Conservation (phyloP, 2,888 invertebrate genomes). For the Agrotis clavis region DNA sequence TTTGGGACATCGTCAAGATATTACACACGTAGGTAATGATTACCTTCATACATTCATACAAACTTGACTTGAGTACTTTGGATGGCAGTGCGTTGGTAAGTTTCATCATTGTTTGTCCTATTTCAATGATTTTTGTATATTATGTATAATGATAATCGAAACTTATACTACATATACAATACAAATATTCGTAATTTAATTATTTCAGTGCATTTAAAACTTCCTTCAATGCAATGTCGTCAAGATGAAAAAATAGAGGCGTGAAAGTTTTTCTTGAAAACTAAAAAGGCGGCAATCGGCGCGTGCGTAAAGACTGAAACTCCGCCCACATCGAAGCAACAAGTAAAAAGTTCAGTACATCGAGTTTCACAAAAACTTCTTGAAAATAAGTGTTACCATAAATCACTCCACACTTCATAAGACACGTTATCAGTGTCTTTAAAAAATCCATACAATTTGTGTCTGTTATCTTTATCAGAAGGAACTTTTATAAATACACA, state of each 20-base stretch:
- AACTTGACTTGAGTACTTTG: conserved; percentile 32
- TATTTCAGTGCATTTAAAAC: neutral
- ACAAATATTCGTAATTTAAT: neutral
- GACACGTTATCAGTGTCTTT: conserved; percentile 53
- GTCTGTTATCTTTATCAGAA: conserved; percentile 53
- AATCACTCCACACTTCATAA: conserved; percentile 37
- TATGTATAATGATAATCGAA: conserved; percentile 5
- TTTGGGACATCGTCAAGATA: conserved; percentile 71
- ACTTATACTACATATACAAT: neutral
- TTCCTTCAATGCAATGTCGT: neutral
- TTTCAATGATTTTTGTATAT: conserved; percentile 17
- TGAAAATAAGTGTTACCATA: conserved; percentile 38
- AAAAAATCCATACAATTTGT: conserved; percentile 54
- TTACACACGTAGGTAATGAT: conserved; percentile 58
- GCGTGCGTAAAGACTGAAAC: conserved; percentile 79
- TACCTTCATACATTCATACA: conserved; percentile 44
- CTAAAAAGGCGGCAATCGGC: conserved; percentile 71
- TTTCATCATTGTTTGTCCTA: conserved; percentile 32
- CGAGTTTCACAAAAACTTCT: conserved; percentile 34
- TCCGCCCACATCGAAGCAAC: conserved; percentile 83
- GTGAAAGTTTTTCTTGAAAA: conserved; percentile 47
- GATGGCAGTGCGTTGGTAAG: conserved; percentile 13
- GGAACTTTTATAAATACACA: conserved; percentile 54
- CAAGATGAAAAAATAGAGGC: conserved; percentile 25
- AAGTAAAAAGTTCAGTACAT: conserved; percentile 70